A percentile compares a stretch with the other conserved stretches of the same genome.
These are phyloP conservation scores for Sesamia nonagrioides DNA, from an alignment of 1,140 invertebrate species.

Conservation along the genomic window DNA sequence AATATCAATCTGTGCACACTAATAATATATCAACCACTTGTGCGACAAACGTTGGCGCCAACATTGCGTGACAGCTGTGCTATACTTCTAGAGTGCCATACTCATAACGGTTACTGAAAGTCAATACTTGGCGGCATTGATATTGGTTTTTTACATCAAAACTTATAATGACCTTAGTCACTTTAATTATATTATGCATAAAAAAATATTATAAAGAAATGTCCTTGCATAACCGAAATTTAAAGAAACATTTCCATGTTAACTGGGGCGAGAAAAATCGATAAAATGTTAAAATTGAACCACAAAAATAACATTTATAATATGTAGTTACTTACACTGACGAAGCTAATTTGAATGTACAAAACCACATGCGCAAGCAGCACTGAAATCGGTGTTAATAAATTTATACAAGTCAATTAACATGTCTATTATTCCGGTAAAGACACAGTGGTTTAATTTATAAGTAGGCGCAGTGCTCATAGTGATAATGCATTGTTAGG, in stretches of 20 bases:
- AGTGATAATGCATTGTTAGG: constrained; percentile 14
- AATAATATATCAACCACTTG: constrained; percentile 12
- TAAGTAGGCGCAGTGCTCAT: constrained; percentile 13
- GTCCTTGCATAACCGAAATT: background rate
- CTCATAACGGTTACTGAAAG: background rate
- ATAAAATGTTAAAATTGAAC: background rate
- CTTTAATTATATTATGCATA: too few species aligned
- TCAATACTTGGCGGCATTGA: background rate
- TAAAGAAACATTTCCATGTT: constrained; percentile 1
- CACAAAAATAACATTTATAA: background rate
- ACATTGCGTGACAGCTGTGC: background rate
- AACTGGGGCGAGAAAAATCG: constrained; percentile 17
- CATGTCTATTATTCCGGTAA: constrained; percentile 1
- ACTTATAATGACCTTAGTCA: too few species aligned
- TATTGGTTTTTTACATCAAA: background rate
- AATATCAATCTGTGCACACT: constrained; percentile 62
- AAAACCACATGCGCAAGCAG: background rate
- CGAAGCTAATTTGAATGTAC: background rate
- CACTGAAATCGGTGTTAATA: background rate
- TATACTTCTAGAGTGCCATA: background rate
- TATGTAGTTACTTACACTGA: background rate
- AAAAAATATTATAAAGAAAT: background rate
- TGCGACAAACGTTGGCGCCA: constrained; percentile 20
- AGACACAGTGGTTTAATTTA: constrained; percentile 19
- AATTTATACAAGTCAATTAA: constrained; percentile 11